Percentiles rank a stretch among this genome's conserved stretches.
These are phyloP conservation scores for Orchesella cincta DNA, from an alignment of 1,140 invertebrate genomes.

Conservation along the genomic window DNA sequence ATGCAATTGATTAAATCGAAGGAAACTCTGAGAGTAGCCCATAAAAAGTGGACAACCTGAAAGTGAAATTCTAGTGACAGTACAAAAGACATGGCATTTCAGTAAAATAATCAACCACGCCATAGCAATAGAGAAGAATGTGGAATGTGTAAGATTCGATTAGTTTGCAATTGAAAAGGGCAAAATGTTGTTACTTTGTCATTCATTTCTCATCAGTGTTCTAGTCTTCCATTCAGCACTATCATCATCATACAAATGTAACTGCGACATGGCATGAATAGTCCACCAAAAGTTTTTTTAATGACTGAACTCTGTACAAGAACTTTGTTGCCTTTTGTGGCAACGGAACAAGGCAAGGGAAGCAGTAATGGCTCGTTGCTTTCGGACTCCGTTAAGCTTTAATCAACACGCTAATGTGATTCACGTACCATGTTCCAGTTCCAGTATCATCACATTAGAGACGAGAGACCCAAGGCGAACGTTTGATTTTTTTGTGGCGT, in stretches of 20 bases:
- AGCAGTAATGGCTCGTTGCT: not conserved
- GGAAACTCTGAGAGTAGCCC: not conserved
- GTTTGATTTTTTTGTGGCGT: no score
- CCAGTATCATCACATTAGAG: not conserved
- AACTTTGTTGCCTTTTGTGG: no score
- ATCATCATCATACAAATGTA: not conserved
- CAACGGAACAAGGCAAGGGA: no score
- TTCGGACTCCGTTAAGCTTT: not conserved
- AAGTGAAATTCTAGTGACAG: not conserved
- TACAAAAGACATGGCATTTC: not conserved
- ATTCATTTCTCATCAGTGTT: conserved; percentile 4
- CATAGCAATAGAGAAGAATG: not conserved
- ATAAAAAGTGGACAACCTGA: not conserved
- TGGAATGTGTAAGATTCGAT: not conserved
- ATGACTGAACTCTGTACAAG: not conserved
- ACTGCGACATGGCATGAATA: not conserved
- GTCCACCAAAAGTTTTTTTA: not conserved
- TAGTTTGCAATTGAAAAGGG: not conserved
- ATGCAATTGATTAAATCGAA: not conserved
- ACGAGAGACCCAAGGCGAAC: no score
- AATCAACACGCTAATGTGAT: conserved; percentile 14
- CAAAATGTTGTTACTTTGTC: not conserved
- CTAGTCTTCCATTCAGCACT: not conserved
- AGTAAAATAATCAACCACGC: not conserved
- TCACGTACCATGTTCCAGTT: conserved; percentile 8